These are phyloP conservation scores for Drosophila melanica DNA, from an alignment of 1,140 invertebrate genomes.

Conservation along the genomic window DNA sequence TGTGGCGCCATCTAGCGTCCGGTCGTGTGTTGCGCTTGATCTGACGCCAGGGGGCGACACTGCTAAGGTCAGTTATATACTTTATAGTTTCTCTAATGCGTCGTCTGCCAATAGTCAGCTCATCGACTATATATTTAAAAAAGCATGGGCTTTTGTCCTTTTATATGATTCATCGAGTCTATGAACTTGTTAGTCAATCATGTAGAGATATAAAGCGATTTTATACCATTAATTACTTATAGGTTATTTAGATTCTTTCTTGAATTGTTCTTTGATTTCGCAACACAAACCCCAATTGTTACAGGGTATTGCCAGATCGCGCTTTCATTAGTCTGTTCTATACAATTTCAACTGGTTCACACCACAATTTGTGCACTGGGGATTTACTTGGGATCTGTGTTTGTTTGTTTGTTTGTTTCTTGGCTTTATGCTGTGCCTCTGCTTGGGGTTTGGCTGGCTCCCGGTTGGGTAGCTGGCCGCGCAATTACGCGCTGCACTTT, in stretches of 20 bases:
- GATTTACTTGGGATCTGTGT: slow-evolving; percentile 26
- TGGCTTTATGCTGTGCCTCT: slow-evolving; percentile 9
- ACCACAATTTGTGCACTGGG: slow-evolving; percentile 72
- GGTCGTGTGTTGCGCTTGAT: not conserved
- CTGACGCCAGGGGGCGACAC: slow-evolving; percentile 11
- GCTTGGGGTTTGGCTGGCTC: slow-evolving; percentile 25
- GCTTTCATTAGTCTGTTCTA: not conserved
- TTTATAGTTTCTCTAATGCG: not conserved
- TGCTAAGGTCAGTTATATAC: not conserved
- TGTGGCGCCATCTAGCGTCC: slow-evolving; percentile 7
- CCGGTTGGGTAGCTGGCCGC: slow-evolving; percentile 44
- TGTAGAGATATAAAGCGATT: no score
- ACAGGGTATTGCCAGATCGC: slow-evolving; percentile 33
- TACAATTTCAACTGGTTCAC: slow-evolving; percentile 56
- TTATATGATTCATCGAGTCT: no score
- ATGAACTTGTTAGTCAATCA: no score
- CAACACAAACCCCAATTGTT: not conserved
- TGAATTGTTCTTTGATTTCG: no score
- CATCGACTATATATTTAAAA: no score
- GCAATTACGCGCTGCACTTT: slow-evolving; percentile 81
- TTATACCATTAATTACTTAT: no score
- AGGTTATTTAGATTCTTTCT: no score
- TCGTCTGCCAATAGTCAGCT: no score
- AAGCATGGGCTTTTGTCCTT: no score
- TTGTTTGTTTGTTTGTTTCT: slow-evolving; percentile 55